Evolutionary conservation across 2,797 vertebrate species (phyloP), one percentile per base, ranked within the genome.

Genomic region (Chrysocyon brachyurus): DNA sequence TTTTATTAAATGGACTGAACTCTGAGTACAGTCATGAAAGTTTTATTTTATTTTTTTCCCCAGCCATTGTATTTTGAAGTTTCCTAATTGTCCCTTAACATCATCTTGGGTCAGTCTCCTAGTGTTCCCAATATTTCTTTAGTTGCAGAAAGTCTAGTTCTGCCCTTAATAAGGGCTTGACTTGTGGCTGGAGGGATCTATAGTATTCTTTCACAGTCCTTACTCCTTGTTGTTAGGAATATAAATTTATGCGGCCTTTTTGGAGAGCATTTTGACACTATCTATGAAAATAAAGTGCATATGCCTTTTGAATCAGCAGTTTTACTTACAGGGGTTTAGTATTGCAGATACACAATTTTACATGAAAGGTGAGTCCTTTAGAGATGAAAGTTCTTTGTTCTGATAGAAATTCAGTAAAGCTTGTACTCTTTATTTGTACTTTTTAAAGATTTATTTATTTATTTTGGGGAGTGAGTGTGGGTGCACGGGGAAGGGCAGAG

Each of bases 41-140:
- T 81, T 81, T 89, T 7, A 56, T 77, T 87, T 66, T 66, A 66
- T n/a, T n/a, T 56, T 64, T 46, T 89, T 87, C 2, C 12, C 11
- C 22, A 40, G 5, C 66, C 66, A 82, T 2, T 77, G 16, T 87
- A 28, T 90, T 95, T 86, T 87, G 24, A 90, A 46, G 64, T 95
- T 97, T 97, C 6, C 33, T 82, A n/a, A 64, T 82, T 90, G 86
- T 14, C 11, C 70, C 21, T 54, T 77, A 33, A 36, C 22, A 15
- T 91, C n/a, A 73, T 85, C 33, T 81, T 95, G 70, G 54, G 28
- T 83, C 68, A 84, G 4, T 93, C 7, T 52, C 49, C 33, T n/a
- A 66, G 61, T 31, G 72, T 87, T 90, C 63, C 24, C 33, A 87
- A 1, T 84, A 63, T 87, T 72, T 96, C 73, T 91, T 84, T 93